Evolutionary conservation across 2,888 invertebrate species (phyloP).

Genomic region (Tenthredo livida): DNA sequence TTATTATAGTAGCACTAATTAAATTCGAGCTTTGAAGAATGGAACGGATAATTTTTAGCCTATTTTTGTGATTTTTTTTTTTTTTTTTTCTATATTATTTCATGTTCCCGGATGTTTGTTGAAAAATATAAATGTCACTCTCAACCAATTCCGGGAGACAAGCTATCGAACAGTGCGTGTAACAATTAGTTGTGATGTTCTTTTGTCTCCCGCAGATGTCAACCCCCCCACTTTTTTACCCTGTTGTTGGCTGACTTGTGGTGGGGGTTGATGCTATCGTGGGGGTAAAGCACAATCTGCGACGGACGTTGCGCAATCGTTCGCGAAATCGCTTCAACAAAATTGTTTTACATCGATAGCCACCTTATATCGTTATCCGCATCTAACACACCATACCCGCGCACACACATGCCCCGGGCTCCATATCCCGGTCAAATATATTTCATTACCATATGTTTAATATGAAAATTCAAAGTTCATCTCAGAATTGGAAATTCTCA

Average conservation of each 20-base stretch:
- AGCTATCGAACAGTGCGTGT: conserved; percentile 69
- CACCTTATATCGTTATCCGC: conserved; percentile 13
- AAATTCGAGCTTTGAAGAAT: background rate
- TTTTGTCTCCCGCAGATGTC: conserved; percentile 60
- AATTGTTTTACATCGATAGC: conserved; percentile 12
- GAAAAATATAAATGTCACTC: conserved; percentile 27
- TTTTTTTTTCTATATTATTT: background rate
- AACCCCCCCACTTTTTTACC: conserved; percentile 52
- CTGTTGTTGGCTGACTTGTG: conserved; percentile 32
- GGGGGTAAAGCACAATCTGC: conserved; percentile 48
- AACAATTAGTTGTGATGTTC: conserved; percentile 68
- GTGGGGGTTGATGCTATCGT: conserved; percentile 53
- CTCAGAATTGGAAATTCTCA: background rate
- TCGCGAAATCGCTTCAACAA: conserved; percentile 18
- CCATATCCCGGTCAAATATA: background rate
- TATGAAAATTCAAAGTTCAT: background rate
- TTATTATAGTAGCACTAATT: background rate
- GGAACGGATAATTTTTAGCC: background rate
- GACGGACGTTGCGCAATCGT: conserved; percentile 53
- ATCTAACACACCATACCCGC: background rate
- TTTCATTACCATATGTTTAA: background rate
- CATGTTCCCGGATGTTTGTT: background rate
- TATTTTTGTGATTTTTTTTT: too few species aligned
- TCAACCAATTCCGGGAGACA: conserved; percentile 65
- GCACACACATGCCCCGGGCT: background rate